Base-by-base conservation (phyloP, 2,797 vertebrate species). In the Coccyzus lansbergi region DNA sequence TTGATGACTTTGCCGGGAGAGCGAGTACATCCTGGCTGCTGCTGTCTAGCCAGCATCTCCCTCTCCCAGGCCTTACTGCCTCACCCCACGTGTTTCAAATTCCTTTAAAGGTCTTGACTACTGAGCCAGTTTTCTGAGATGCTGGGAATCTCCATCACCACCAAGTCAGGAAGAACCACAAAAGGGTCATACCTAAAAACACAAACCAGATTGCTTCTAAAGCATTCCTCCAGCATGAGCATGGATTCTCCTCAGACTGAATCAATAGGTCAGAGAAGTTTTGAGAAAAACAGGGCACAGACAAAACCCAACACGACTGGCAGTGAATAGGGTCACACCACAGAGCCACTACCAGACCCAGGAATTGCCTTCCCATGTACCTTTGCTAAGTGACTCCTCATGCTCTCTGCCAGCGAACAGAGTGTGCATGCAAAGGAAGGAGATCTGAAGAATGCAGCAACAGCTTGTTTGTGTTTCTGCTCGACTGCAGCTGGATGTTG, bases 401-500 rank as follows among this genome's bases (percentile, higher is more conserved):
- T 5, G 49, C 26, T 36, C 71, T 33, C 20, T 11, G 1, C 44
- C 56, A 9, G 70, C 7, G 0, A 72, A 51, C 46, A 29, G 15
- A 83, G 38, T 1, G 1, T 3, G 29, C 62, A 29, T 16, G 31
- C 7, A 4, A 9, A n/a, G 65, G 81, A 49, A 15, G 12, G 52
- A 59, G 82, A 28, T 22, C 33, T 48, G 88, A 85, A 68, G 86
- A 58, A 28, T 7, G 12, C 65, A 51, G 79, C 69, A 44, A 25
- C 3, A 3, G 79, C 77, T 64, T 36, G 53, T 11, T 60, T 65
- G 25, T 75, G 80, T 3, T 76, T 63, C 84, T 44, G 75, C 89
- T 70, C 1, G 11, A 40, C 71, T 76, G 91, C 96, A 95, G 94
- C 94, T 94, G 95, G 81, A 33, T 14, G 83, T 38, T 12, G 94